Conservation (phyloP, 2,888 invertebrate species). For the Nasonia oneida region DNA sequence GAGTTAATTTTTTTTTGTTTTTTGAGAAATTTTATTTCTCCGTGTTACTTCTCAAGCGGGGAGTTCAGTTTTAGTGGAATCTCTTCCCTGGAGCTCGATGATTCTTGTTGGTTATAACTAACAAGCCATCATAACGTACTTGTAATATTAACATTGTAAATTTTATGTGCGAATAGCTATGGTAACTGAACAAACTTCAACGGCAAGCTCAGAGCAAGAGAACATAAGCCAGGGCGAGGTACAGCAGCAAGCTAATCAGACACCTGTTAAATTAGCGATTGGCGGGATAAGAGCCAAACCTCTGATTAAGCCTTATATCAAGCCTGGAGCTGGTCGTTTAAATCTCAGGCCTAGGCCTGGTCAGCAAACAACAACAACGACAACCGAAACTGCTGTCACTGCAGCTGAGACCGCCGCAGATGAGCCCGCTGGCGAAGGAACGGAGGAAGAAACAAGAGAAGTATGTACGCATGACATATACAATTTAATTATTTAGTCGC, state of each 20-base stretch:
- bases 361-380: conserved; percentile 78
- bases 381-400: conserved; percentile 76
- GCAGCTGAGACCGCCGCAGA: conserved; percentile 72
- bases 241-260: conserved; percentile 22
- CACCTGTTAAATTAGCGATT: conserved; percentile 71
- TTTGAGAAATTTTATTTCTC: too few species aligned
- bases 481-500: not conserved
- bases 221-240: not conserved
- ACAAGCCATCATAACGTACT: not conserved
- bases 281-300: conserved; percentile 79
- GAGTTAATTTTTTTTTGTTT: too few species aligned
- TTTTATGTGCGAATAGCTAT: not conserved
- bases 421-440: conserved; percentile 76
- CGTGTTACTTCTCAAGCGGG: too few species aligned
- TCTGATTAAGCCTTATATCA: conserved; percentile 73
- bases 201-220: conserved; percentile 60
- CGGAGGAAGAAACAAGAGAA: conserved; percentile 77
- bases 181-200: conserved; percentile 42
- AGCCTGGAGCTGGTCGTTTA: conserved; percentile 85
- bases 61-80: too few species aligned
- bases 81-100: too few species aligned
- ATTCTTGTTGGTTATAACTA: too few species aligned
- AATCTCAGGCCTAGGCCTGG: conserved; percentile 82
- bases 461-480: conserved; percentile 63
- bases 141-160: not conserved